phyloP scores from a whole-genome alignment of 2,797 vertebrate genomes.

The Cryptoprocta ferox region DNA sequence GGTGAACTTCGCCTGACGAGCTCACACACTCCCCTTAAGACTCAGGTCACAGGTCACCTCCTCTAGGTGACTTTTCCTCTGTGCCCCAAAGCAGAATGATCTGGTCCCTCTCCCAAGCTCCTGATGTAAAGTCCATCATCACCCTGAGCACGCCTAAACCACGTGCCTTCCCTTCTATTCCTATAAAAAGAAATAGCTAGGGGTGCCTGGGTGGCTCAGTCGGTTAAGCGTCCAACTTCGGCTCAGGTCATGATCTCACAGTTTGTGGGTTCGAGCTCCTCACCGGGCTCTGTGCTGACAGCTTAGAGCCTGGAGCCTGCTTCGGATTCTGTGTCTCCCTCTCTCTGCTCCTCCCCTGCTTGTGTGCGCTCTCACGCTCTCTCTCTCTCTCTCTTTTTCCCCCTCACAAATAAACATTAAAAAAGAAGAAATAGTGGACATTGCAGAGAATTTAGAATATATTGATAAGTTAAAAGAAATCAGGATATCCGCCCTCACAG shows the following conservation, averaged over 20 bases:
- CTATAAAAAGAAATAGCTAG: neutral
- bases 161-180: neutral
- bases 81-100: neutral
- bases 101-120: neutral
- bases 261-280: too few relatives aligned
- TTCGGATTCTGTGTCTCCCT: too few relatives aligned
- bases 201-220: too few relatives aligned
- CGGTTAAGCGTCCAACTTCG: too few relatives aligned
- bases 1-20: neutral
- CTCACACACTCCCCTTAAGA: neutral
- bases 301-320: too few relatives aligned
- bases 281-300: too few relatives aligned
- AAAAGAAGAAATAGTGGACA: neutral
- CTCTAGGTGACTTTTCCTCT: neutral
- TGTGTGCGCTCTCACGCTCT: too few relatives aligned
- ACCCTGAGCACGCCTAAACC: neutral
- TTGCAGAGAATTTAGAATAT: neutral
- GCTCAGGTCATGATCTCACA: too few relatives aligned
- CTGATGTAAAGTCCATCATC: neutral
- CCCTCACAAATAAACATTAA: too few relatives aligned
- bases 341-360: too few relatives aligned
- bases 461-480: neutral
- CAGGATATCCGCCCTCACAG: neutral
- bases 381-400: too few relatives aligned
- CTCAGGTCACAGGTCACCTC: neutral